phyloP scores from a whole-genome alignment of 2,113 vertebrate genomes.

The Cebus imitator region DNA sequence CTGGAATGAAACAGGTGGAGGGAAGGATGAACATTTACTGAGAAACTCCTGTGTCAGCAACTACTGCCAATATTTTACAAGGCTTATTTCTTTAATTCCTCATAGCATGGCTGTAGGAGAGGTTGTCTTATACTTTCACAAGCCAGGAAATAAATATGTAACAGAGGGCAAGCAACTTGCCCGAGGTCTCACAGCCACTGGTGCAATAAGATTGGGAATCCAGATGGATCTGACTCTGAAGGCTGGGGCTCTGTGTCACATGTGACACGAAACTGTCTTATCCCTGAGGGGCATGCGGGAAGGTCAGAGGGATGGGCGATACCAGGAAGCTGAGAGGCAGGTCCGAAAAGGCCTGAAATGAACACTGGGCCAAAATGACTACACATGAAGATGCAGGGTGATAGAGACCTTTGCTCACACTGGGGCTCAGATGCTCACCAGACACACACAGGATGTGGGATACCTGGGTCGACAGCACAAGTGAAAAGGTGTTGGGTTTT shows the following conservation, averaged over 20 bases:
- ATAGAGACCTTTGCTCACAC: not conserved
- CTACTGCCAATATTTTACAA: not conserved
- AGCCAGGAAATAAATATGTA: not conserved
- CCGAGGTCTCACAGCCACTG: not conserved
- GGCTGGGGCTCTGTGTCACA: not conserved
- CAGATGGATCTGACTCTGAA: not conserved
- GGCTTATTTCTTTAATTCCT: not conserved
- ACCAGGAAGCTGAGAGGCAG: not conserved
- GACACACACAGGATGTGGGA: slow-evolving; percentile 69
- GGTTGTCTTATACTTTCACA: not conserved
- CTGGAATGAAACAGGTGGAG: not conserved
- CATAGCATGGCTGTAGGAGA: too few species aligned
- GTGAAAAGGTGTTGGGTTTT: slow-evolving; percentile 47
- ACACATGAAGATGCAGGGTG: not conserved
- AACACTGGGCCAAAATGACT: not conserved
- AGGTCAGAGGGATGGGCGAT: too few species aligned
- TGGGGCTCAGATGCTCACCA: not conserved
- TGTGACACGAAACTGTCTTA: not conserved
- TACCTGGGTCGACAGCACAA: slow-evolving; percentile 45
- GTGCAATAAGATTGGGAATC: too few species aligned
- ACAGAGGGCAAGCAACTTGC: not conserved
- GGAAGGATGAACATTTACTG: not conserved
- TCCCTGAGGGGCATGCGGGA: not conserved
- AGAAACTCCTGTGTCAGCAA: not conserved
- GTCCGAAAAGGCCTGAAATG: not conserved